phyloP scores from a whole-genome alignment of 2,113 vertebrate genomes.

The Catagonus wagneri region DNA sequence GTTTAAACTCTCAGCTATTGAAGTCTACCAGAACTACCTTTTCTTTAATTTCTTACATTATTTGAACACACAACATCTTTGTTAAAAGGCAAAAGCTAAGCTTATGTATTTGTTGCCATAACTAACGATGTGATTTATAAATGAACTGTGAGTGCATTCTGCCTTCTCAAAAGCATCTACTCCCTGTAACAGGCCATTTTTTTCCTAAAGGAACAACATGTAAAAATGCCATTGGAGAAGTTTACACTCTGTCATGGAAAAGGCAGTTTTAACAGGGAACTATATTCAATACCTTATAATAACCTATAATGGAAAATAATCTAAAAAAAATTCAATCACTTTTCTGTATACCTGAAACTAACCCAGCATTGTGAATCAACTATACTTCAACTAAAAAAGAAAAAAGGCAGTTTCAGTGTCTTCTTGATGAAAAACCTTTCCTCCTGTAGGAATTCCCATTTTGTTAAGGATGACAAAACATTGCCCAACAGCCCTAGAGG shows the following conservation, averaged over 20 bases:
- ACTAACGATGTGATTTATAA: background rate
- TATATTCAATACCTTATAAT: background rate
- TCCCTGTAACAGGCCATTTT: background rate
- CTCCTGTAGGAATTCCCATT: background rate
- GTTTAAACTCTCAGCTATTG: background rate
- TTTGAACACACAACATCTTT: background rate
- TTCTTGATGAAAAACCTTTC: background rate
- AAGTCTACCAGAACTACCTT: background rate
- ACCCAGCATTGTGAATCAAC: background rate
- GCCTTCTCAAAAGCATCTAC: background rate
- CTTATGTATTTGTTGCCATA: background rate
- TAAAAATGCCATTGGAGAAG: background rate
- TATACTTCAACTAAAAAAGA: background rate
- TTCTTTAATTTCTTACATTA: slow-evolving; percentile 20
- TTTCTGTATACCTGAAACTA: background rate
- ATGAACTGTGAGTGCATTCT: background rate
- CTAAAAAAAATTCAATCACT: background rate
- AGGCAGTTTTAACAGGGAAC: background rate
- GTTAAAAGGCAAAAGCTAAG: slow-evolving; percentile 6
- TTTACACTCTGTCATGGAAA: background rate
- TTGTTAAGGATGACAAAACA: slow-evolving; percentile 5
- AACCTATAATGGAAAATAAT: background rate
- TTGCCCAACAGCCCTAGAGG: background rate
- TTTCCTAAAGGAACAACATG: background rate
- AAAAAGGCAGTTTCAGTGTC: background rate